Evolutionary conservation across 1,140 invertebrate species (phyloP).

Genomic region (Diploscapter pachys): DNA sequence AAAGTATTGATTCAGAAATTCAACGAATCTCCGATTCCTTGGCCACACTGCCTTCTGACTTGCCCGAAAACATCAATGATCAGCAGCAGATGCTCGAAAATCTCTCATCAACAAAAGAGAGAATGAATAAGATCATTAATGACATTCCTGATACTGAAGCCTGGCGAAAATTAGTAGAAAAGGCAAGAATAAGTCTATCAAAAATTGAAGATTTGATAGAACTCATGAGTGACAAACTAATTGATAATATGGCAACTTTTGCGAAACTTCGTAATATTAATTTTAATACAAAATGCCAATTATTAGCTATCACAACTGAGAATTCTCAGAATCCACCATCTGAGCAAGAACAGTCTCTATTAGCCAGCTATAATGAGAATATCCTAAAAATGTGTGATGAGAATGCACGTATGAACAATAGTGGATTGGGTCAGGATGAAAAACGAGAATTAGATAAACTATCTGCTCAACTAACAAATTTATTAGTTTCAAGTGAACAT

Average conservation of each 20-base stretch:
- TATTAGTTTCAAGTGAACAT: no score
- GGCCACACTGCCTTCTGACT: slow-evolving; percentile 15
- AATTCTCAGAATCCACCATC: not conserved
- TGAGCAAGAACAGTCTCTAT: slow-evolving; percentile 8
- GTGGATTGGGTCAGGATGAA: slow-evolving; percentile 18
- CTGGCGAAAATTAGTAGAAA: slow-evolving; percentile 41
- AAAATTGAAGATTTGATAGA: slow-evolving; percentile 40
- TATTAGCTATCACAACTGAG: slow-evolving; percentile 20
- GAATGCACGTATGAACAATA: not conserved
- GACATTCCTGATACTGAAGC: slow-evolving; percentile 34
- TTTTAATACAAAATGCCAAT: slow-evolving; percentile 34
- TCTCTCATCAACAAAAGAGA: no score
- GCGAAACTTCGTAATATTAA: slow-evolving; percentile 29
- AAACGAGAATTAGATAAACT: slow-evolving; percentile 11
- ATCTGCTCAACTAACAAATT: no score
- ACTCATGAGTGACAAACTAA: slow-evolving; percentile 38
- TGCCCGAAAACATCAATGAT: slow-evolving; percentile 38
- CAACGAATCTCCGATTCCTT: slow-evolving; percentile 21
- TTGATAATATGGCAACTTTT: slow-evolving; percentile 48
- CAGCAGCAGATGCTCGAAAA: no score
- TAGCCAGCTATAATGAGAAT: slow-evolving; percentile 17
- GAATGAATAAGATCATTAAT: no score
- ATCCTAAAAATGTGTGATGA: slow-evolving; percentile 7
- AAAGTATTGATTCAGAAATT: slow-evolving; percentile 25
- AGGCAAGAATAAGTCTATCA: slow-evolving; percentile 42